Conservation (phyloP, 2,797 vertebrate genomes). For the Morus bassanus region DNA sequence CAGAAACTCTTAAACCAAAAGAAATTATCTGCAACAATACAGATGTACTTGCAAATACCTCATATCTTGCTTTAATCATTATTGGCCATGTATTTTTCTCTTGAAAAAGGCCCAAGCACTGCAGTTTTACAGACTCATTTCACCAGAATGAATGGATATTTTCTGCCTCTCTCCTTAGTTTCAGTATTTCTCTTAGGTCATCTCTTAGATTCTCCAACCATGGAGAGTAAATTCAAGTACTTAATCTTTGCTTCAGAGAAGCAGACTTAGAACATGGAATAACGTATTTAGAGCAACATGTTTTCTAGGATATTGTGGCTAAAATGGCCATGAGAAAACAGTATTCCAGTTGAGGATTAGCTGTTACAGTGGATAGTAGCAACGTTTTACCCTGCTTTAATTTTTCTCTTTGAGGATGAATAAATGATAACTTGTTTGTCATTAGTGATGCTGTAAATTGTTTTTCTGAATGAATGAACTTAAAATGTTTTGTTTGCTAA, state of each 20-base stretch:
- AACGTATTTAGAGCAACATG: neutral
- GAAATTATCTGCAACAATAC: neutral
- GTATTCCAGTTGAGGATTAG: neutral
- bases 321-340: neutral
- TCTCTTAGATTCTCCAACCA: neutral
- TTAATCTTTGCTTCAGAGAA: neutral
- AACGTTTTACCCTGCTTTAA: neutral
- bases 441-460: neutral
- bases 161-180: neutral
- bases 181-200: neutral
- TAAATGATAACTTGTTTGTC: neutral
- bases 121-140: neutral
- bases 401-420: neutral
- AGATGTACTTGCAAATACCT: neutral
- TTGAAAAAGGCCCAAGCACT: neutral
- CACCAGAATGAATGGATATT: neutral
- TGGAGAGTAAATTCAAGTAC: neutral
- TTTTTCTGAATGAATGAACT: neutral
- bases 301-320: neutral
- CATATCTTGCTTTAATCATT: neutral
- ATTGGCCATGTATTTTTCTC: neutral
- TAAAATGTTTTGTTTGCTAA: neutral
- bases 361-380: neutral
- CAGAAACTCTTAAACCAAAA: neutral
- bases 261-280: neutral